Percentiles rank a stretch among this genome's conserved stretches.
phyloP scores from a whole-genome alignment of 2,888 invertebrate species.

The Mermis nigrescens region DNA sequence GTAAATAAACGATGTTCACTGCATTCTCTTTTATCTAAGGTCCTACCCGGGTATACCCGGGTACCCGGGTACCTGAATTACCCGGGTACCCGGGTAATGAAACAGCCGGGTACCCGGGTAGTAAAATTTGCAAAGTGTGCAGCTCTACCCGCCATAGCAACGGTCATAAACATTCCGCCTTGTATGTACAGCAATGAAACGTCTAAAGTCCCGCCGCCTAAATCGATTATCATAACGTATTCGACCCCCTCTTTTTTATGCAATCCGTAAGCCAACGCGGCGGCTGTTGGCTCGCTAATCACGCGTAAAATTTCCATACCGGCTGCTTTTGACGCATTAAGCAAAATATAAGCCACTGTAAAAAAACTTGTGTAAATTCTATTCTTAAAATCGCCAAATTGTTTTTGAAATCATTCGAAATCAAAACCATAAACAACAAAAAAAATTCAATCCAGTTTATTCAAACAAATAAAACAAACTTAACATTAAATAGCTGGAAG shows the following conservation, averaged over 20 bases:
- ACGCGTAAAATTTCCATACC: conserved; percentile 37
- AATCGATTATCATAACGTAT: conserved; percentile 38
- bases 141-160: conserved; percentile 38
- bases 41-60: no score
- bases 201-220: conserved; percentile 36
- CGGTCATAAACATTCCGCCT: conserved; percentile 39
- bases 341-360: neutral
- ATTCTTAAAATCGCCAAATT: no score
- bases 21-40: no score
- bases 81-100: no score
- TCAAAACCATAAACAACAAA: no score
- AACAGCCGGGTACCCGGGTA: no score
- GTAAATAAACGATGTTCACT: no score
- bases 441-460: no score
- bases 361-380: neutral
- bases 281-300: conserved; percentile 40
- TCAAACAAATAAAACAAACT: no score
- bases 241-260: conserved; percentile 37
- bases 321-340: neutral
- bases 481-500: no score
- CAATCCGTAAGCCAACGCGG: conserved; percentile 39
- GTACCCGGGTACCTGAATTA: no score
- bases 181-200: conserved; percentile 38
- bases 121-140: no score
- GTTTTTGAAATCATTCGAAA: conserved; percentile 6